phyloP scores from a whole-genome alignment of 1,140 invertebrate species.

The Dermatophagoides farinae region DNA sequence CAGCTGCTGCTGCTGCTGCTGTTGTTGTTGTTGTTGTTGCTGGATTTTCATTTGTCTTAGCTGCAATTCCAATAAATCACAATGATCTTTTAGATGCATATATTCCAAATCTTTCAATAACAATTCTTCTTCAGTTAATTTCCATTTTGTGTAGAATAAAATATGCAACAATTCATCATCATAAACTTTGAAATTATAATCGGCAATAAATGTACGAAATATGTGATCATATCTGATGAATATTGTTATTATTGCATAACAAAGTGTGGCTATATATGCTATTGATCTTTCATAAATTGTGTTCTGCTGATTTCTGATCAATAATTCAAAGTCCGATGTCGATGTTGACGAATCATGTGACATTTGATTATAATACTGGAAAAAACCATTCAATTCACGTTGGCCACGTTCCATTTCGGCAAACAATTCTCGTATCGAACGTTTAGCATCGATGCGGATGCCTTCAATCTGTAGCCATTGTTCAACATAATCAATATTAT shows the following conservation, averaged over 20 bases:
- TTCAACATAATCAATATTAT: conserved; percentile 4
- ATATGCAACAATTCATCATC: not conserved
- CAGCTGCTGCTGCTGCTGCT: not conserved
- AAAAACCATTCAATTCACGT: conserved; percentile 1
- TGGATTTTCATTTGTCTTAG: too few relatives aligned
- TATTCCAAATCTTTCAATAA: conserved; percentile 1
- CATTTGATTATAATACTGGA: not conserved
- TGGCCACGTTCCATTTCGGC: not conserved
- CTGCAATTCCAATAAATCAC: not conserved
- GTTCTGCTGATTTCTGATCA: not conserved
- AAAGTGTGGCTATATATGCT: not conserved
- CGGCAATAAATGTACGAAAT: not conserved
- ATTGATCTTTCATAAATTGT: not conserved
- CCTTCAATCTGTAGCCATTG: not conserved
- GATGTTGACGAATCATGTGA: not conserved
- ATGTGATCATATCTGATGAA: not conserved
- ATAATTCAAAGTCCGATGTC: too few relatives aligned
- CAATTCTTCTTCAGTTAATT: conserved; percentile 5
- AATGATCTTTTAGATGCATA: not conserved
- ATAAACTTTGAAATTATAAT: not conserved
- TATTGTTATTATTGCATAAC: conserved; percentile 4
- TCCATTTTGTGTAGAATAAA: conserved; percentile 7
- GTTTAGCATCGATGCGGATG: not conserved
- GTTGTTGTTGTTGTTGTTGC: not conserved
- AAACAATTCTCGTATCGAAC: conserved; percentile 1